These are phyloP conservation scores for Xylota sylvarum DNA, from an alignment of 2,888 invertebrate species.

Conservation along the genomic window DNA sequence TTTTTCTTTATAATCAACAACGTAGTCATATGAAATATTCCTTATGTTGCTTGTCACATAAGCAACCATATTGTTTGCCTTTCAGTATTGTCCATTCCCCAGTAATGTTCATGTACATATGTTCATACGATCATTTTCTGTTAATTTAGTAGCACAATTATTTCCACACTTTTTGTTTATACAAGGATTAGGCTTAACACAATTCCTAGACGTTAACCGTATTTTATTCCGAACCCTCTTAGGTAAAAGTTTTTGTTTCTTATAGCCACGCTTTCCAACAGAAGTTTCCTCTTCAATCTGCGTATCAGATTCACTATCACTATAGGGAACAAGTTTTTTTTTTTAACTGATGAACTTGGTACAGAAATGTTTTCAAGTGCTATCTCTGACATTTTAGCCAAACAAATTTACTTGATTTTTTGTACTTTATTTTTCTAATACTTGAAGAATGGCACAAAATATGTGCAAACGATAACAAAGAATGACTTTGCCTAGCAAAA, in stretches of 20 bases:
- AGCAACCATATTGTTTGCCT: neutral
- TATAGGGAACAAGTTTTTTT: neutral
- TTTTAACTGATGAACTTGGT: neutral
- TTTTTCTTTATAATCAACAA: too few species aligned
- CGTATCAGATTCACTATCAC: conserved; percentile 2
- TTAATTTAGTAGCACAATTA: conserved; percentile 32
- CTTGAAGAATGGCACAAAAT: conserved; percentile 1
- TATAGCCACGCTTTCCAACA: neutral
- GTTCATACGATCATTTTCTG: conserved; percentile 21
- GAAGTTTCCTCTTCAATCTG: conserved; percentile 9
- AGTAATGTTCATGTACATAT: conserved; percentile 48
- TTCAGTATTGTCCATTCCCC: neutral
- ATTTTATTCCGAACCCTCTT: neutral
- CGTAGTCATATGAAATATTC: too few species aligned
- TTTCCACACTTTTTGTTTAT: conserved; percentile 41
- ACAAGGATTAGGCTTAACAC: conserved; percentile 8
- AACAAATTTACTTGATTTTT: too few species aligned
- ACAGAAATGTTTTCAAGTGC: neutral
- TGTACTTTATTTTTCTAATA: neutral
- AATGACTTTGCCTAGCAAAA: neutral
- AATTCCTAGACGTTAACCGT: neutral
- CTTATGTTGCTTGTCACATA: neutral
- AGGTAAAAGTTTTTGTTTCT: neutral
- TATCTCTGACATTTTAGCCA: too few species aligned
- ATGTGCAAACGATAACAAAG: neutral